A percentile compares a stretch with the other conserved stretches of the same genome.
Conservation (phyloP, 2,797 vertebrate species). For the Naso thynnoides region DNA sequence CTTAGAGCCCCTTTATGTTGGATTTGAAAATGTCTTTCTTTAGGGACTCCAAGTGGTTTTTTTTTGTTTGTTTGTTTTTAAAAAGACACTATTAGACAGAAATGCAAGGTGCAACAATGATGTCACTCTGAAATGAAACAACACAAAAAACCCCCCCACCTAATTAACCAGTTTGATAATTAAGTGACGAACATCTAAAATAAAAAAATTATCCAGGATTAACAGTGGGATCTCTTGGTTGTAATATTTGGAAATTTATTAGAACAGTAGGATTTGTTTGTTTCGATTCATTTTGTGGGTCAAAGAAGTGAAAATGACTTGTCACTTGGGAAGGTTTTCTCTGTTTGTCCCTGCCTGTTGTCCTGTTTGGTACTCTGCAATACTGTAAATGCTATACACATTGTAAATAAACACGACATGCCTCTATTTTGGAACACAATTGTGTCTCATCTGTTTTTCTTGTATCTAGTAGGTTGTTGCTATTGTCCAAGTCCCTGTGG, state of each 20-base stretch:
- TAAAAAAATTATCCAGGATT: no score
- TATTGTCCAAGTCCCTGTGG: background rate
- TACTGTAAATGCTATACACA: constrained; percentile 26
- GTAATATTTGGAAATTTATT: background rate
- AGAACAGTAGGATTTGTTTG: background rate
- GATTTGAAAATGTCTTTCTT: background rate
- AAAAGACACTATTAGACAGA: background rate
- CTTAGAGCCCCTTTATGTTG: no score
- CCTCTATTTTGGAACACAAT: constrained; percentile 22
- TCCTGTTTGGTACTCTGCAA: constrained; percentile 4
- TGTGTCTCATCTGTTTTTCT: constrained; percentile 6
- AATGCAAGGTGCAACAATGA: background rate
- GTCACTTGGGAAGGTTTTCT: background rate
- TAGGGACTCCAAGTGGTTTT: background rate
- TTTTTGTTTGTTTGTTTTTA: no score
- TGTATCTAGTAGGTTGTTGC: background rate
- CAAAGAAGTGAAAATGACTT: background rate
- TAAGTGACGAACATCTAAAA: no score
- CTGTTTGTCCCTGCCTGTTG: constrained; percentile 6
- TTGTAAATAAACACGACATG: constrained; percentile 47
- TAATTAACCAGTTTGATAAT: no score
- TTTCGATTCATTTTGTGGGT: background rate
- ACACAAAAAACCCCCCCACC: no score
- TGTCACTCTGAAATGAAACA: no score
- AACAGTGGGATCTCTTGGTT: no score